A percentile compares a stretch with the other conserved stretches of the same genome.
phyloP scores from a whole-genome alignment of 2,888 invertebrate genomes.

The Cistogaster globosa region DNA sequence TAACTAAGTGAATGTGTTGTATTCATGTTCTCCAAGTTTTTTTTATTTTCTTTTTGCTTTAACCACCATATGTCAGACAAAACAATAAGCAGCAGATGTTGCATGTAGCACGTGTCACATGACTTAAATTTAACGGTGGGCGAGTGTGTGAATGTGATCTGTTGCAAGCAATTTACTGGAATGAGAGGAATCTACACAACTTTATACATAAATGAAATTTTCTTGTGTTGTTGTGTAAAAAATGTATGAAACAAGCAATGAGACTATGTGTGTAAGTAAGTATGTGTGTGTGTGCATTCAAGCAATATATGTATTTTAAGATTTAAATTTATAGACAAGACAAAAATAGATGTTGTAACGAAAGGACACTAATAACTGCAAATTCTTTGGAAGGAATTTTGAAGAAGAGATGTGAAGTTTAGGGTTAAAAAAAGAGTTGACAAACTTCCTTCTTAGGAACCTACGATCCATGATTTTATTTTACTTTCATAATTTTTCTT shows the following conservation, averaged over 20 bases:
- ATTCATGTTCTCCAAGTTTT: neutral
- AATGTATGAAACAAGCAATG: conserved; percentile 1
- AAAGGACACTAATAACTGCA: no score
- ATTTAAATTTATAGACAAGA: conserved; percentile 2
- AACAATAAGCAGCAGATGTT: conserved; percentile 69
- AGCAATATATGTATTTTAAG: neutral
- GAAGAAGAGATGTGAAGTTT: no score
- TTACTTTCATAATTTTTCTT: no score
- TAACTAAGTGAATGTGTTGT: conserved; percentile 25
- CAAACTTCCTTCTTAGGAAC: no score
- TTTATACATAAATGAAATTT: conserved; percentile 4
- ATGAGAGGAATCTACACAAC: conserved; percentile 14
- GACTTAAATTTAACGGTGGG: conserved; percentile 31
- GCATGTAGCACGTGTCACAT: conserved; percentile 60
- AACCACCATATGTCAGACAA: conserved; percentile 55
- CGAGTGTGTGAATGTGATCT: conserved; percentile 5
- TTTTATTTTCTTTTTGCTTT: conserved; percentile 3
- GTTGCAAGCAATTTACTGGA: conserved; percentile 21
- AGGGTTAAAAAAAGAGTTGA: no score
- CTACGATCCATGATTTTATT: no score
- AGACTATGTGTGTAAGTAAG: neutral
- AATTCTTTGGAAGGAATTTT: no score
- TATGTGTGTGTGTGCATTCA: conserved; percentile 5
- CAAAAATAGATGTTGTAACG: conserved; percentile 30
- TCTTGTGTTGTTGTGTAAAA: conserved; percentile 14